A percentile compares a stretch with the other conserved stretches of the same genome.
These are phyloP conservation scores for Lucinisca nassula DNA, from an alignment of 2,888 invertebrate species.

Conservation along the genomic window DNA sequence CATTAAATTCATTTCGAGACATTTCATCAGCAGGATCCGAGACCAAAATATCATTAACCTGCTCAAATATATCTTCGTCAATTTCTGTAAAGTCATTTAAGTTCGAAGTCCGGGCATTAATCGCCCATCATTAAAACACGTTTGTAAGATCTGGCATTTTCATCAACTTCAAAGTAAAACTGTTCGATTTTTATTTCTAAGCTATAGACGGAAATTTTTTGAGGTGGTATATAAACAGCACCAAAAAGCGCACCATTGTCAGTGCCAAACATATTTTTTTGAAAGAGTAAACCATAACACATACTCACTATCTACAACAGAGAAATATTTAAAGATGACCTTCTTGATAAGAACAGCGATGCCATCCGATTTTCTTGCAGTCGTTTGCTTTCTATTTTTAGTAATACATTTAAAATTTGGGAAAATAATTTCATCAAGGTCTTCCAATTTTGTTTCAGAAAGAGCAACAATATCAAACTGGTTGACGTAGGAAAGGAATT, in stretches of 20 bases:
- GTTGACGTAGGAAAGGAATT: not conserved
- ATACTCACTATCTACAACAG: not conserved
- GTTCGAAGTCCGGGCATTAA: not conserved
- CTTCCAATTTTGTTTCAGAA: slow-evolving; percentile 23
- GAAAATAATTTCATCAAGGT: not conserved
- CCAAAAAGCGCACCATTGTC: too few relatives aligned
- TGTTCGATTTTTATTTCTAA: not conserved
- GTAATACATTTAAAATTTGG: not conserved
- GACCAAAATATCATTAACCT: too few relatives aligned
- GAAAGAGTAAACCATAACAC: not conserved
- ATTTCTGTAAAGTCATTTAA: not conserved
- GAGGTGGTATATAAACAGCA: not conserved
- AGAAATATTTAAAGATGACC: not conserved
- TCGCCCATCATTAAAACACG: not conserved
- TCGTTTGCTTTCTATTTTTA: slow-evolving; percentile 1
- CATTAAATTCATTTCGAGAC: too few relatives aligned
- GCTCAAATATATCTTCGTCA: not conserved
- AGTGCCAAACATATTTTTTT: too few relatives aligned
- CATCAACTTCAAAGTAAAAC: not conserved
- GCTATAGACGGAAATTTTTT: not conserved
- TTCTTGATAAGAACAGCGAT: not conserved
- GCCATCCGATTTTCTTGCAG: slow-evolving; percentile 7
- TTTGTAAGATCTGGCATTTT: not conserved
- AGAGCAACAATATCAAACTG: slow-evolving; percentile 18
- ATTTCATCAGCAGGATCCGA: too few relatives aligned